Base-by-base conservation (phyloP, 2,113 vertebrate genomes). In the Pithys albifrons region DNA sequence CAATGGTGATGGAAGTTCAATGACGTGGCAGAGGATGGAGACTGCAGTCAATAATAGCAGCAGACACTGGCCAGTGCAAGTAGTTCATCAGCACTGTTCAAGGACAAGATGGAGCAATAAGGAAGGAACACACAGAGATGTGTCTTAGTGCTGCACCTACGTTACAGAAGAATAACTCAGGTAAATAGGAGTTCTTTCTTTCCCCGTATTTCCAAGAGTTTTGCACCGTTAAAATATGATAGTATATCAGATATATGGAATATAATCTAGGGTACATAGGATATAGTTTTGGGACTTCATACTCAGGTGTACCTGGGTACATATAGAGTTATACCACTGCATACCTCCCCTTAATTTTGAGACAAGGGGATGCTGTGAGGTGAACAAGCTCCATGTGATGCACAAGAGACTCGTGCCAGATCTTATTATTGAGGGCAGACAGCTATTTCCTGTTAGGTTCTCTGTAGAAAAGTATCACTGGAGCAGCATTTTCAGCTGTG, bases 1-100 rank as follows among this genome's bases (percentile, higher is more conserved):
- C 87, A 74, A 37, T 62, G 93, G 92, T 91, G 71, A 93, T 67
- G 89, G 79, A 87, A 96, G 95, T 97, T 96, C 95, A 97, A n/a
- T 94, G 93, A 77, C 89, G 93, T 74, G 76, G 92, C 84, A 88
- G 85, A 93, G 93, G 87, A 96, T 66, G 70, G 89, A 96, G 75
- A 48, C 74, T 79, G 82, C 39, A 95, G 94, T 81, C 94, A 74
- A 20, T 88, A 91, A 86, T 1, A 77, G 93, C 88, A 94, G 91
- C 85, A 93, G 73, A 54, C 66, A 55, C 19, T 25, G 74, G 75
- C 75, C 87, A 71, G 76, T 19, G 43, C 65, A 51, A 92, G 75
- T 48, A 90, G 76, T 54, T 89, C 77, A 71, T 80, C 70, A 82
- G 82, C 70, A 29, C 51, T 70, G 11, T 33, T 89, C 91, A 96